Percentiles rank a stretch among this genome's conserved stretches.
Evolutionary conservation across 1,140 invertebrate species (phyloP).

Genomic region (Eumaeus atala): DNA sequence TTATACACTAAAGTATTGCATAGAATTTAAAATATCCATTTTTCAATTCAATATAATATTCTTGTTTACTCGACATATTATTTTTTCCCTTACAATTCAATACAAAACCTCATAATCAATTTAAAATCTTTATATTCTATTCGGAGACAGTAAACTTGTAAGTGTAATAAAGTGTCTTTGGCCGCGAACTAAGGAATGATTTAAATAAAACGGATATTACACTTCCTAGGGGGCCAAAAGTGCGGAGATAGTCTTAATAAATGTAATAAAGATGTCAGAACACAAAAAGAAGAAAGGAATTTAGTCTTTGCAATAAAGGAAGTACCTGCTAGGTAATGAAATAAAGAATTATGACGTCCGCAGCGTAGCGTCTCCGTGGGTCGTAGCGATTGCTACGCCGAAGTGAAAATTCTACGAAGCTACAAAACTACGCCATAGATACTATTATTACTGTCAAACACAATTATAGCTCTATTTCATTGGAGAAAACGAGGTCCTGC

Average conservation of each 20-base stretch:
- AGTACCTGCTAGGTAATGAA: conserved; percentile 31
- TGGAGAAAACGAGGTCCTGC: background rate
- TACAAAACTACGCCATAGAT: conserved; percentile 7
- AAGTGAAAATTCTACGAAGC: background rate
- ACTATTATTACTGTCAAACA: conserved; percentile 13
- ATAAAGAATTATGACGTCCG: conserved; percentile 32
- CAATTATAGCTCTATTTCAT: conserved; percentile 5
- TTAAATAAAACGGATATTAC: conserved; percentile 2
- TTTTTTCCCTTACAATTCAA: too few species aligned
- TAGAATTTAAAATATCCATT: too few species aligned
- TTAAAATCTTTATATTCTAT: too few species aligned
- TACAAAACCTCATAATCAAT: too few species aligned
- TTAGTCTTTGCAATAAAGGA: conserved; percentile 22
- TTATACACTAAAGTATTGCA: too few species aligned
- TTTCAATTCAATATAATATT: too few species aligned
- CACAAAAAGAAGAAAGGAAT: conserved; percentile 15
- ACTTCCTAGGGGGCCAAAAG: conserved; percentile 2
- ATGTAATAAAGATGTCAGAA: conserved; percentile 7
- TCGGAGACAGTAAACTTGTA: background rate
- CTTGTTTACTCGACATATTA: too few species aligned
- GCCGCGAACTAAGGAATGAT: conserved; percentile 1
- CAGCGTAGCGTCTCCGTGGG: conserved; percentile 22
- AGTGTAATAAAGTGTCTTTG: conserved; percentile 1
- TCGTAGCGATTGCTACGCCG: conserved; percentile 12
- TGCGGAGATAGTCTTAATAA: conserved; percentile 4